Percentiles rank a stretch among this genome's conserved stretches.
phyloP scores from a whole-genome alignment of 2,113 vertebrate species.

The Pleuronectes platessa region DNA sequence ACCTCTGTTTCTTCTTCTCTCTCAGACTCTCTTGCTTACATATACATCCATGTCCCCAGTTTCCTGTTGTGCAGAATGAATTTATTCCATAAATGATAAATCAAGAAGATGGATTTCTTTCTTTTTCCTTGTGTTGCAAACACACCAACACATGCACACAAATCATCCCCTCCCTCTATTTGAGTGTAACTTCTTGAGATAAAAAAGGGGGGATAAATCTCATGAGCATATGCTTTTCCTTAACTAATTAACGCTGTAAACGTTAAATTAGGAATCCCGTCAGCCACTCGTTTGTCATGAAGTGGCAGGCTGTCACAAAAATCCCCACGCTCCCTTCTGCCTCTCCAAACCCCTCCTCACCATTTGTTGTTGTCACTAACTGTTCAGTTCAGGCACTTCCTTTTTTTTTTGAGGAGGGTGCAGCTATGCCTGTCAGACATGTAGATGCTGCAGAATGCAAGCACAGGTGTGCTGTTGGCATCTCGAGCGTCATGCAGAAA shows the following conservation, averaged over 20 bases:
- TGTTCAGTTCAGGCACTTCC: conserved; percentile 20
- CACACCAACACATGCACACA: conserved; percentile 8
- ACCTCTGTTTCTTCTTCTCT: neutral
- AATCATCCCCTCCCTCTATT: neutral
- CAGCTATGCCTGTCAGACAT: conserved; percentile 51
- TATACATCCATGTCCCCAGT: neutral
- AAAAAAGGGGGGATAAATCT: conserved; percentile 2
- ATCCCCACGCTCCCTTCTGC: conserved; percentile 27
- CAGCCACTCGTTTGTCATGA: conserved; percentile 41
- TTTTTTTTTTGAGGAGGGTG: conserved; percentile 29
- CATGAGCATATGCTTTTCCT: conserved; percentile 48
- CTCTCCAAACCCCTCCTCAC: conserved; percentile 10
- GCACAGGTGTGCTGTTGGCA: conserved; percentile 64
- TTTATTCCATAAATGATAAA: conserved; percentile 40
- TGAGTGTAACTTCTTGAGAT: conserved; percentile 17
- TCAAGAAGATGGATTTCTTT: conserved; percentile 31
- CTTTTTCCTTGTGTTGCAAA: neutral
- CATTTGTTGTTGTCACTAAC: conserved; percentile 58
- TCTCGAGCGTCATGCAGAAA: conserved; percentile 21
- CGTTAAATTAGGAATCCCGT: conserved; percentile 43
- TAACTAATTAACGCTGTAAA: conserved; percentile 56
- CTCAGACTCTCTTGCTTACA: neutral
- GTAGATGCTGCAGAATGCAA: conserved; percentile 13
- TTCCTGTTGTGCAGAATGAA: neutral
- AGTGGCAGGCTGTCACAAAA: conserved; percentile 43